Evolutionary conservation across 1,140 invertebrate genomes (phyloP), one percentile per base, ranked within the genome.

Genomic region (Portunus trituberculatus): DNA sequence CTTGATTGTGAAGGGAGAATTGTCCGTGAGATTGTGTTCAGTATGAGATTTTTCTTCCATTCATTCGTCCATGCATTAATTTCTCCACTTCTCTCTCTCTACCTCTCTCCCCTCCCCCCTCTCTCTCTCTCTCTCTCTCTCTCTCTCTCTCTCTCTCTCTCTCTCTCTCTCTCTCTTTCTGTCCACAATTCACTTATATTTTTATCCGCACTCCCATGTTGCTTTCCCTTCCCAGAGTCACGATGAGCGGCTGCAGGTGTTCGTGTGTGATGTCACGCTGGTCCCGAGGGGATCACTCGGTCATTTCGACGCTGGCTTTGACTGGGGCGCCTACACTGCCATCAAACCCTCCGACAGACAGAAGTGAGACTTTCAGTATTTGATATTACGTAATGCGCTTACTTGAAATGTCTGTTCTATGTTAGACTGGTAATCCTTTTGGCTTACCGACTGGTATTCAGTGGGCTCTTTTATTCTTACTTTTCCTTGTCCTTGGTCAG

Each of bases 271-370:
- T 8, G 28, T 95, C 0, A 92, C 83, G 28, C n/a, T 87, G 31
- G 39, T 95, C 4, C 94, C 94, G 0, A 2, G n/a, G 20, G 82
- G 83, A 52, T 59, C 90, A 25, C 91, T 95, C 0, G 94, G 94
- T 25, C 20, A 86, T 25, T 95, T 95, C 31, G 94, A 95, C 31
- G 90, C 90, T 2, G 94, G 86, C 28, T 92, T 95, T 16, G 94
- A 95, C 90, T 95, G 94, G 94, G 94, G 90, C 16, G 82, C 94
- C 90, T 95, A 92, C 91, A 92, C 94, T 0, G 94, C 89, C 94
- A 95, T 95, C 93, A 28, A 31, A 10, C 20, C 48, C 6, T 25
- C 45, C 10, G 88, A 94, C 39, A 90, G 93, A 29, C 93, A 31
- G 39, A 94, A 46, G 93, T 94, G 46, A 91, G 84, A 28, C 28